Percentiles rank a stretch among this genome's conserved stretches.
phyloP scores from a whole-genome alignment of 1,140 invertebrate species.

The Rhizoglyphus robini region DNA sequence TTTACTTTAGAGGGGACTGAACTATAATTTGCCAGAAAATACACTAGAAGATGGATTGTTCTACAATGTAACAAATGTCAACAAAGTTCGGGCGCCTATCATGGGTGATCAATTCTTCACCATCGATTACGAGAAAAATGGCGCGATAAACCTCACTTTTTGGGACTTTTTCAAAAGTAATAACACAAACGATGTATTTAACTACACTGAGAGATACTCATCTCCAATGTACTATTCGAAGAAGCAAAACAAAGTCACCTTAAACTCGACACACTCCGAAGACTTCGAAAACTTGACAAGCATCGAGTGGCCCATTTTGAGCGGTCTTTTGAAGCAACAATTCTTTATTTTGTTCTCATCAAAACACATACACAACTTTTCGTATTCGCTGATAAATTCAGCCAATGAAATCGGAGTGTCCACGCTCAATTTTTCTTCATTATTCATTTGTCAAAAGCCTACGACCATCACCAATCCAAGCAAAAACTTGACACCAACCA shows the following conservation, averaged over 20 bases:
- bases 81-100: background rate
- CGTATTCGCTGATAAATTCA: too few relatives aligned
- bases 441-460: too few relatives aligned
- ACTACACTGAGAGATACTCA: too few relatives aligned
- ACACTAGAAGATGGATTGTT: background rate
- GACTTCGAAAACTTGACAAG: background rate
- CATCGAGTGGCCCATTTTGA: background rate
- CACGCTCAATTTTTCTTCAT: too few relatives aligned
- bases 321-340: background rate
- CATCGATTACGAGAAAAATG: background rate
- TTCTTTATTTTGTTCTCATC: background rate
- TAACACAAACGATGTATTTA: too few relatives aligned
- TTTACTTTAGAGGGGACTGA: background rate
- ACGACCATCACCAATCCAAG: background rate
- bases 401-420: too few relatives aligned
- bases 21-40: background rate
- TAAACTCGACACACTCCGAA: too few relatives aligned
- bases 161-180: background rate
- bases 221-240: too few relatives aligned
- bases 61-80: too few relatives aligned
- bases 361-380: background rate
- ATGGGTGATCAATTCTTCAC: background rate
- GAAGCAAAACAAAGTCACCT: too few relatives aligned
- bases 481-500: too few relatives aligned
- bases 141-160: background rate